These are phyloP conservation scores for Echinarachnius parma DNA, from an alignment of 53 echinoderm and acorn worm genomes.

Conservation along the genomic window DNA sequence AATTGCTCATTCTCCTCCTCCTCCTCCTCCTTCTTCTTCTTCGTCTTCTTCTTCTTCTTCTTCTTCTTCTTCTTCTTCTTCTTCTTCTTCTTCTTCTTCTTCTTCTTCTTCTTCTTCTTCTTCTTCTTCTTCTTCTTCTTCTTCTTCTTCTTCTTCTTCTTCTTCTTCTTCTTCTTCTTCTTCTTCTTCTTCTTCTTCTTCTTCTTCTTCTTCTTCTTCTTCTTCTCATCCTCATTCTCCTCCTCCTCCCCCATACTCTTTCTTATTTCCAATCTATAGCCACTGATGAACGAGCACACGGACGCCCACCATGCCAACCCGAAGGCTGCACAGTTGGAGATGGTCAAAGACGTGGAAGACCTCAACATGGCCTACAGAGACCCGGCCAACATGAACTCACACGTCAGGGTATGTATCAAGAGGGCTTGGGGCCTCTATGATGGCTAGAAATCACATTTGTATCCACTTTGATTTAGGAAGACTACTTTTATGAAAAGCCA, in stretches of 20 bases:
- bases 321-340: conserved; percentile 7
- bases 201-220: neutral
- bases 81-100: neutral
- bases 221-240: neutral
- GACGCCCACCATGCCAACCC: neutral
- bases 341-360: conserved; percentile 31
- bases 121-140: neutral
- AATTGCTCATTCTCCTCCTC: neutral
- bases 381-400: conserved; percentile 19
- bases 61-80: neutral
- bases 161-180: neutral
- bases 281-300: conserved; percentile 20
- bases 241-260: neutral
- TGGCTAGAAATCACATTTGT: no score
- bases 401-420: conserved; percentile 37
- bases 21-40: neutral
- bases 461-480: no score
- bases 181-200: neutral
- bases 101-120: neutral
- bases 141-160: neutral
- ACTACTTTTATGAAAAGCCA: no score
- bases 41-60: neutral
- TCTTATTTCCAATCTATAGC: neutral
- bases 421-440: no score
- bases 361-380: conserved; percentile 31